A percentile compares a stretch with the other conserved stretches of the same genome.
phyloP scores from a whole-genome alignment of 1,140 invertebrate genomes.

The Drosophila carrolli region DNA sequence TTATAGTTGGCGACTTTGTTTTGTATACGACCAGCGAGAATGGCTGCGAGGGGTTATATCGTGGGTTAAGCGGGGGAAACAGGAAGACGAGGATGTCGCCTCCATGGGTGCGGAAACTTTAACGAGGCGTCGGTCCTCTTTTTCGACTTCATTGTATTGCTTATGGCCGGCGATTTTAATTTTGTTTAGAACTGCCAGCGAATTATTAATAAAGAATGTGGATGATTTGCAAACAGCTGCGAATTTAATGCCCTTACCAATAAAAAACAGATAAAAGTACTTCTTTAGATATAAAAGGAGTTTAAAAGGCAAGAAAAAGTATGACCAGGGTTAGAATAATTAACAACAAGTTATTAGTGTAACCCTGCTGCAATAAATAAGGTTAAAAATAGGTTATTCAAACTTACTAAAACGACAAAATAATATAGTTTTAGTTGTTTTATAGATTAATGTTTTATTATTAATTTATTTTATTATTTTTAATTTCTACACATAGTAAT shows the following conservation, averaged over 20 bases:
- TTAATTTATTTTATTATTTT: no score
- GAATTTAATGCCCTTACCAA: constrained; percentile 4
- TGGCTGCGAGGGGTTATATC: neutral
- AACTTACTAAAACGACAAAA: no score
- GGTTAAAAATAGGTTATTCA: neutral
- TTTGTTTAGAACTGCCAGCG: constrained; percentile 64
- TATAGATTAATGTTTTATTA: no score
- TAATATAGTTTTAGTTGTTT: no score
- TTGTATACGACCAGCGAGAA: constrained; percentile 65
- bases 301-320: neutral
- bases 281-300: neutral
- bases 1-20: constrained; percentile 84
- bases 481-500: no score
- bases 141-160: constrained; percentile 58
- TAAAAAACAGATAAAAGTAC: neutral
- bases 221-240: constrained; percentile 16
- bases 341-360: neutral
- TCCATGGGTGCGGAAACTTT: constrained; percentile 37
- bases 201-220: constrained; percentile 47
- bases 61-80: constrained; percentile 1
- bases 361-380: neutral
- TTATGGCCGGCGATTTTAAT: constrained; percentile 60
- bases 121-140: constrained; percentile 63
- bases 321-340: neutral
- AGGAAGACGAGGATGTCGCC: constrained; percentile 48